Base-by-base conservation (phyloP, 1,140 invertebrate genomes). In the Mylabris phalerata region DNA sequence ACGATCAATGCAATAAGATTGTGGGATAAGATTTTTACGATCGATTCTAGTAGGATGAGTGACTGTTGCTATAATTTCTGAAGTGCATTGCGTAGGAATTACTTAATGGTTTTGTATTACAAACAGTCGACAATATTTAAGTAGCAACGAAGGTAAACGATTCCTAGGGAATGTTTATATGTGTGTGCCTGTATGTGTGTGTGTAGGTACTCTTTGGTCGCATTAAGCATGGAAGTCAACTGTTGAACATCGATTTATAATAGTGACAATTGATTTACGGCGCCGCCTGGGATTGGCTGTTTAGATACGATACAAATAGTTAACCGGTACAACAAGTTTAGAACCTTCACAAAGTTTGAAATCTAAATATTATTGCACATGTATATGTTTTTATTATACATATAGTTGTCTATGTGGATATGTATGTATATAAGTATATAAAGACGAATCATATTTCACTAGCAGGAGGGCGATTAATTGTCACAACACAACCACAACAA, bases 231-330 rank as follows among this genome's bases (percentile, higher is more conserved):
- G 60, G 62, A 65, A 64, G 64, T 67, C 65, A 66, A 68, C 70
- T 69, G 69, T 72, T 72, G 66, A 72, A 66, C 70, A 71, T 72
- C 71, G 71, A 72, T 72, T 72, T 72, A 72, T 72, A 72, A 72
- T 71, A 70, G 71, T 72, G 71, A 72, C 71, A 72, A 72, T 71
- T 72, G 71, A 72, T 72, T 72, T 71, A 72, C 71, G 67, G 67
- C 68, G 62, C 63, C 64, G 64, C 63, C 55, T 62, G 47, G 58
- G 66, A 70, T 72, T 72, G 69, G 71, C 61, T 60, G 67, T 60
- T 7, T 60, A 60, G 59, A 57, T 56, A 46, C 60, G 69, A 64
- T 69, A 69, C 67, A 67, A 67, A 67, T 67, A 67, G 58, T 52
- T 47, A 40, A 62, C 61, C 61, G 64, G 57, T 62, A 65, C 48